Evolutionary conservation across 37 sponge, comb jelly and placozoan genomes (phyloP).

Genomic region (Axinella damicornis): DNA sequence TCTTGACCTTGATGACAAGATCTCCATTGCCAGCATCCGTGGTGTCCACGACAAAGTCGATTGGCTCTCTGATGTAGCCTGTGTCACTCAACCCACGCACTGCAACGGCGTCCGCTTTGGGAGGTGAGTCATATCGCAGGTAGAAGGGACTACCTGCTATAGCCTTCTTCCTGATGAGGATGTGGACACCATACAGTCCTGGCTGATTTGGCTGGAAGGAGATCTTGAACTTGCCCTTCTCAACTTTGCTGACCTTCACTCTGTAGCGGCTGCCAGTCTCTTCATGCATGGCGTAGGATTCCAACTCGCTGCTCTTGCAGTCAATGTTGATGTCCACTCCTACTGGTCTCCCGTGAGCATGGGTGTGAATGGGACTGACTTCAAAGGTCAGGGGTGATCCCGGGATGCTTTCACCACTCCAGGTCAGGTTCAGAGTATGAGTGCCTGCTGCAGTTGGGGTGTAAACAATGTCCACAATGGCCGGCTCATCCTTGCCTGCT

Average conservation of each 20-base stretch:
- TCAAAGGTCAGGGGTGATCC: slow-evolving; percentile 62
- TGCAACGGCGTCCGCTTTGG: slow-evolving; percentile 16
- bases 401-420: slow-evolving; percentile 65
- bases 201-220: slow-evolving; percentile 20
- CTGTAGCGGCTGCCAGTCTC: slow-evolving; percentile 30
- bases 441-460: slow-evolving; percentile 47
- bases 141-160: slow-evolving; percentile 68
- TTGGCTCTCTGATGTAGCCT: slow-evolving; percentile 5
- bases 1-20: background rate
- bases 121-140: slow-evolving; percentile 41
- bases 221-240: background rate
- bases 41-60: slow-evolving; percentile 33
- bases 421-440: slow-evolving; percentile 42
- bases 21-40: slow-evolving; percentile 2
- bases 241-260: slow-evolving; percentile 37
- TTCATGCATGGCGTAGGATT: slow-evolving; percentile 30
- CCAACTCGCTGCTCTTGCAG: slow-evolving; percentile 28
- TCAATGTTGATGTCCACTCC: slow-evolving; percentile 21
- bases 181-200: slow-evolving; percentile 48
- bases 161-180: slow-evolving; percentile 40
- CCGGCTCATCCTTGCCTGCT: background rate
- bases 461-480: slow-evolving; percentile 40
- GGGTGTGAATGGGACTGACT: slow-evolving; percentile 3
- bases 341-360: slow-evolving; percentile 14
- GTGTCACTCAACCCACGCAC: slow-evolving; percentile 9